Conservation (phyloP, 2,113 vertebrate genomes). For the Peromyscus maniculatus region DNA sequence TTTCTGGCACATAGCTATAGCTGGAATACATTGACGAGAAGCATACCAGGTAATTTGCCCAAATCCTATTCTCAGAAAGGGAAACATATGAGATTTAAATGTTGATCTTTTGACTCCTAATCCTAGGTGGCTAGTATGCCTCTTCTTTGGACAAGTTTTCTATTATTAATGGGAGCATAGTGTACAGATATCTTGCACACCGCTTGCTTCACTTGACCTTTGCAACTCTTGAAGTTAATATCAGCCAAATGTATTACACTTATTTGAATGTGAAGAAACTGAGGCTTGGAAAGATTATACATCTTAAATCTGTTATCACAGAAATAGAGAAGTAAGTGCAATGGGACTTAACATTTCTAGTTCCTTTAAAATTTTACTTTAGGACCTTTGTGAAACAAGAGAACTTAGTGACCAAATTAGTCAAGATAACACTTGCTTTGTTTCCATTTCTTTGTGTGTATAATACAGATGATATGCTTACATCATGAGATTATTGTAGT, state of each 20-base stretch:
- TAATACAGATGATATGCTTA: not conserved
- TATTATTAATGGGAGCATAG: not conserved
- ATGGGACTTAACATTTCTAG: not conserved
- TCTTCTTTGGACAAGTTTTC: not conserved
- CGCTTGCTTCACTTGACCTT: conserved; percentile 26
- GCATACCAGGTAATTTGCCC: not conserved
- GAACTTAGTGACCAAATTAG: not conserved
- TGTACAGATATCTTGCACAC: conserved; percentile 9
- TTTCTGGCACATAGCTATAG: not conserved
- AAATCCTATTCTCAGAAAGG: not conserved
- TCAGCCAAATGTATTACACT: not conserved
- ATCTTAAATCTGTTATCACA: not conserved
- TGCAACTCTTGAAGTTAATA: not conserved
- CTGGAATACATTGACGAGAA: not conserved
- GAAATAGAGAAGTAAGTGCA: not conserved
- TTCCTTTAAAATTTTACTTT: conserved; percentile 20
- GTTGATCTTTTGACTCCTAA: not conserved
- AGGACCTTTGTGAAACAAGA: conserved; percentile 13
- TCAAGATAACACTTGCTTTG: conserved; percentile 23
- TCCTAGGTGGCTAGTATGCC: not conserved
- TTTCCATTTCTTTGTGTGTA: not conserved
- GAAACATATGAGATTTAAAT: not conserved
- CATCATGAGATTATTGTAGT: not conserved
- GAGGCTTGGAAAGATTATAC: not conserved
- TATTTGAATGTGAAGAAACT: not conserved